Base-by-base conservation (phyloP, 2,888 invertebrate species). In the Pycnomerus fuliginosus region DNA sequence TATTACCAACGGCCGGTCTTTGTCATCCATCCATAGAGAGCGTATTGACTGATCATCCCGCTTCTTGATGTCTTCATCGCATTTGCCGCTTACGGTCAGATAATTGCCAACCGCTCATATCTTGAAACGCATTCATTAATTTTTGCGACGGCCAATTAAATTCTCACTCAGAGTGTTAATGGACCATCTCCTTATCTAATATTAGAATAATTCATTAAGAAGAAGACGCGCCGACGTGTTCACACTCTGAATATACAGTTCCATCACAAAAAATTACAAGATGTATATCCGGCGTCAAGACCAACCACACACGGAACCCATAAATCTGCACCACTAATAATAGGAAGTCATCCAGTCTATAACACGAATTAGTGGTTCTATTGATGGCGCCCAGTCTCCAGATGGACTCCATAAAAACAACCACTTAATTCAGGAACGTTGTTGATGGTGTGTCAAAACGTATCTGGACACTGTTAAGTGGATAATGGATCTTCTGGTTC, bases 1-100 rank as follows among this genome's bases (percentile, higher is more conserved):
- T n/a, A 37, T 37, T 36, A 36, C 36, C 17, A 27, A 36, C 36
- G 36, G 13, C 24, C 37, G 25, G 37, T 28, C 28, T 16, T 16
- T 29, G 29, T 37, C 37, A 37, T 32, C 32, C 49, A 45, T 41
- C 51, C 42, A 50, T 53, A 30, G n/a, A 17, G 48, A 50, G 53
- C 48, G 46, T 53, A 53, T 57, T 54, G 55, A 54, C 47, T 47
- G 53, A 56, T 56, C 48, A 56, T 56, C 48, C 44, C 44, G 36
- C 47, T 50, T 27, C 24, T 48, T 50, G 56, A 50, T 44, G 55
- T 55, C 55, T 56, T 52, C 53, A 53, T 55, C 23, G 16, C 12
- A 4, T 14, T 20, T 13, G 13, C 5, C 13, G 4, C 7, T 31
- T 16, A 10, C 5, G 16, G 16, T 3, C 12, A 7, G 14, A 28